These are phyloP conservation scores for Sitta carolinensis DNA, from an alignment of 2,797 vertebrate species.

Conservation along the genomic window DNA sequence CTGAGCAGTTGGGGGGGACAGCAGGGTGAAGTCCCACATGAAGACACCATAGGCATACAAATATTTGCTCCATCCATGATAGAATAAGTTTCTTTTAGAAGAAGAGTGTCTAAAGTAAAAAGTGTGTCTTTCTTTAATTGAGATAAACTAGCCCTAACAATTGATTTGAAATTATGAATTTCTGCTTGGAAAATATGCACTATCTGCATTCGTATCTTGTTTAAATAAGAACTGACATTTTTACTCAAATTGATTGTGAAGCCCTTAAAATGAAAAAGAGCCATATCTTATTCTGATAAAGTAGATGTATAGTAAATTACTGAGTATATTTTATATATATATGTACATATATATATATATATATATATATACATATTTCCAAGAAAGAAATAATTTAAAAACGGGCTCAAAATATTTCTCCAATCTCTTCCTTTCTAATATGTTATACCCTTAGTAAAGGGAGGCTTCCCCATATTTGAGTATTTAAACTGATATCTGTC, in stretches of 20 bases:
- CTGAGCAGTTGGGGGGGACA: background rate
- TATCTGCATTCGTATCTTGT: background rate
- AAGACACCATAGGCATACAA: background rate
- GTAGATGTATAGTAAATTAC: background rate
- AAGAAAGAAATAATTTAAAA: background rate
- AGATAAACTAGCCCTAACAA: background rate
- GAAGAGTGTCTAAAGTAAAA: background rate
- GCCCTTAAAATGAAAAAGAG: background rate
- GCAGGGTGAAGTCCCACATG: background rate
- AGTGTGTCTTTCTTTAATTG: background rate
- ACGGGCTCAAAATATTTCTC: background rate
- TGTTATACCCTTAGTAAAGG: background rate
- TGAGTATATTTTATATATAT: background rate
- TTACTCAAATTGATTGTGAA: background rate
- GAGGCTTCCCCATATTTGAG: background rate
- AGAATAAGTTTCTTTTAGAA: background rate
- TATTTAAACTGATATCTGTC: constrained; percentile 7
- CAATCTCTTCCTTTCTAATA: background rate
- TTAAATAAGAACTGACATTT: background rate
- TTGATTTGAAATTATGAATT: background rate
- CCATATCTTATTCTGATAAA: background rate
- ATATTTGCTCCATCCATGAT: background rate
- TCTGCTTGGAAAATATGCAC: background rate
- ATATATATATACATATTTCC: background rate
- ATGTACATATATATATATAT: fast-evolving